Evolutionary conservation across 1,140 invertebrate species (phyloP).

Genomic region (Protaetia brevitarsis): DNA sequence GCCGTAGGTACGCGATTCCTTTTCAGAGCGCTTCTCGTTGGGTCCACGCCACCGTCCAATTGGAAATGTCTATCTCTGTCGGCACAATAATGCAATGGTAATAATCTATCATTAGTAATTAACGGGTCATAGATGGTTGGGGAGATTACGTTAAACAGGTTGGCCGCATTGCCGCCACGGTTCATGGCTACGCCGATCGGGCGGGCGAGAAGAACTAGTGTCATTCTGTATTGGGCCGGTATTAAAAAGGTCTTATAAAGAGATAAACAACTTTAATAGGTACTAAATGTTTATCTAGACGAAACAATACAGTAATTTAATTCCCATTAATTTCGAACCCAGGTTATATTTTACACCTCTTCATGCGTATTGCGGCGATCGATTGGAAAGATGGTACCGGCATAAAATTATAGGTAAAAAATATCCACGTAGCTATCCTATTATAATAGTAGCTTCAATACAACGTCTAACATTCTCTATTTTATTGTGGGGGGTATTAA

Average conservation of each 20-base stretch:
- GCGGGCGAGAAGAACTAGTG: constrained; percentile 7
- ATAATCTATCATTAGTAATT: constrained; percentile 26
- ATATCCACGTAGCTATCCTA: neutral
- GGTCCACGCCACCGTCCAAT: constrained; percentile 5
- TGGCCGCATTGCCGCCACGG: constrained; percentile 9
- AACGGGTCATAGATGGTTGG: constrained; percentile 20
- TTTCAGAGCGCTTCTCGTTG: constrained; percentile 1
- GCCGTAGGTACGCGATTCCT: constrained; percentile 12
- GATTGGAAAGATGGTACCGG: neutral
- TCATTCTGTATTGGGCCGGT: constrained; percentile 1
- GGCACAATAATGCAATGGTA: constrained; percentile 20
- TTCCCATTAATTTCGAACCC: constrained; percentile 16
- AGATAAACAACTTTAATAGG: constrained; percentile 22
- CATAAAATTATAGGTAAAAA: constrained; percentile 2
- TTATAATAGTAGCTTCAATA: neutral
- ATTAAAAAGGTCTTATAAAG: constrained; percentile 18
- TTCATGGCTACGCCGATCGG: neutral
- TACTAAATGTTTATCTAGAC: constrained; percentile 21
- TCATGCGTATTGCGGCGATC: neutral
- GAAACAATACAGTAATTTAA: constrained; percentile 24
- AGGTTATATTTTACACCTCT: constrained; percentile 1
- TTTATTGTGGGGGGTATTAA: neutral
- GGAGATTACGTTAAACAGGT: constrained; percentile 24
- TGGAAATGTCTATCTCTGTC: constrained; percentile 19
- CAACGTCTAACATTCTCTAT: neutral